Evolutionary conservation across 2,888 invertebrate species (phyloP), one percentile per base, ranked within the genome.

Genomic region (Drosophila setosimentum): DNA sequence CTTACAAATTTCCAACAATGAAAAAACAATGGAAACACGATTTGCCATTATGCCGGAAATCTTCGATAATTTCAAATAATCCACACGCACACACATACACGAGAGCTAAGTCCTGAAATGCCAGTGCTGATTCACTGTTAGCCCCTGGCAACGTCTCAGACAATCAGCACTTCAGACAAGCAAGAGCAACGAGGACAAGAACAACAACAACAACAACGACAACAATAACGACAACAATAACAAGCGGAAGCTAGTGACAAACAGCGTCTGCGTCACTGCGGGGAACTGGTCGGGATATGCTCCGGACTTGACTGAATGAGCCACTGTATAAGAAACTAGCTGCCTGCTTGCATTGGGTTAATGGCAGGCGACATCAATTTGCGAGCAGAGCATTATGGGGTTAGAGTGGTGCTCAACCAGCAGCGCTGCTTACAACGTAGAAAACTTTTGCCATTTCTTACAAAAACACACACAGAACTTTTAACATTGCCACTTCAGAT

Each of bases 1-100:
- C 80, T 62, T 68, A 72, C 84, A 81, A 81, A 83, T 83, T 80
- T 71, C 51, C 49, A 72, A 53, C 83, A 80, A 79, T 82, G 75
- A 77, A 88, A 80, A 81, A 79, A 76, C 89, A 82, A 85, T 83
- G 76, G 64, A 76, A 76, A 80, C 75, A 79, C 83, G 66, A 85
- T 78, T 91, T 78, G 80, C 77, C 72, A 82, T 91, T 80, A 80
- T 77, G 67, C 74, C 83, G 83, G 84, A 91, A 84, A 87, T 91
- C 83, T 83, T 80, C 84, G 84, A 91, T 91, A 89, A 90, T 88
- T 78, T 83, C 79, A 80, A 80, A 79, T 85, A 89, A 89, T 89
- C 82, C 80, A 70, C 55, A 54, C 37, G 37, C 54, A 57, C 59
- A 53, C 24, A 64, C 40, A 54, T 16, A 42, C 45, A 63, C 67